Percentiles rank a stretch among this genome's conserved stretches.
Conservation (phyloP, 2,797 vertebrate species). For the Poliocrania exsul region DNA sequence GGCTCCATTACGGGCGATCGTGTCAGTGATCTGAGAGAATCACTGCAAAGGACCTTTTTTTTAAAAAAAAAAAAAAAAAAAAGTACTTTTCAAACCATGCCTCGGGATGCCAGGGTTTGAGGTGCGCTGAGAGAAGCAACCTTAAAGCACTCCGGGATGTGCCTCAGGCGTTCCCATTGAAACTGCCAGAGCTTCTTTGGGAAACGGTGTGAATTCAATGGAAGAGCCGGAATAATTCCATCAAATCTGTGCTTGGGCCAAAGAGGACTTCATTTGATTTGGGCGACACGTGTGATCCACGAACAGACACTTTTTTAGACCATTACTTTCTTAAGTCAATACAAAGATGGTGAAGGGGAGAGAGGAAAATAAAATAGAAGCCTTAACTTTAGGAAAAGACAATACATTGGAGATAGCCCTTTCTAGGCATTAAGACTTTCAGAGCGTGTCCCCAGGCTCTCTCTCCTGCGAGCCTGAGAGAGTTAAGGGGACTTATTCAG, state of each 20-base stretch:
- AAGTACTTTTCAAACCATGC: slow-evolving; percentile 39
- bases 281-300: slow-evolving; percentile 29
- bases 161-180: slow-evolving; percentile 57
- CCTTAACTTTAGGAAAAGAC: slow-evolving; percentile 32
- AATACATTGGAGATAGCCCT: slow-evolving; percentile 3
- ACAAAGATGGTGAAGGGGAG: slow-evolving; percentile 23
- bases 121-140: slow-evolving; percentile 40
- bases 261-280: slow-evolving; percentile 39
- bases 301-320: slow-evolving; percentile 35
- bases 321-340: slow-evolving; percentile 44
- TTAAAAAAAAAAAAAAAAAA: too few relatives aligned
- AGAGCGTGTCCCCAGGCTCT: background rate
- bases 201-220: slow-evolving; percentile 56
- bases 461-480: background rate
- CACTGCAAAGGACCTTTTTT: background rate
- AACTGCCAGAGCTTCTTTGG: slow-evolving; percentile 52
- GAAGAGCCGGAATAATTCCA: slow-evolving; percentile 58
- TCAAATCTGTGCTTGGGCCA: slow-evolving; percentile 24
- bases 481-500: slow-evolving; percentile 44
- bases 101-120: slow-evolving; percentile 13
- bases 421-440: slow-evolving; percentile 1
- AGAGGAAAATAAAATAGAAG: slow-evolving; percentile 43
- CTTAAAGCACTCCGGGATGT: slow-evolving; percentile 36
- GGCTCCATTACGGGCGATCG: slow-evolving; percentile 65
- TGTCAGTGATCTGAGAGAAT: slow-evolving; percentile 69